Percentiles rank a stretch among this genome's conserved stretches.
Evolutionary conservation across 2,888 invertebrate species (phyloP).

Genomic region (Eilema depressum): DNA sequence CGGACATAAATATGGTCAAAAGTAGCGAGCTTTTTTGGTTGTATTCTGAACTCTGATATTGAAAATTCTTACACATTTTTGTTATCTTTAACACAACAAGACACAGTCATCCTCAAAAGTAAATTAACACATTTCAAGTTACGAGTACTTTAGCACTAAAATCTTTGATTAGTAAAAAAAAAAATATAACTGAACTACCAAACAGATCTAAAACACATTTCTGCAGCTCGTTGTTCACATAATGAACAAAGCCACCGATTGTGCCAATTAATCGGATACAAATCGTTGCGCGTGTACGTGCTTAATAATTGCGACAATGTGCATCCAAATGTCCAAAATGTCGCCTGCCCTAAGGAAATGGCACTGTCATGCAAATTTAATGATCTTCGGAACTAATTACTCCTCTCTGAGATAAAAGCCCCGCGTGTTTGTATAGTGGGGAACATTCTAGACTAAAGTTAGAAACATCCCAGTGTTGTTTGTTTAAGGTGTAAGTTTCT

Average conservation of each 20-base stretch:
- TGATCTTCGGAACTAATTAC: slow-evolving; percentile 77
- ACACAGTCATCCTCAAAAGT: not conserved
- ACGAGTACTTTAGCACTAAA: not conserved
- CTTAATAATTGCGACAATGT: slow-evolving; percentile 34
- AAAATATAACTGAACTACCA: not conserved
- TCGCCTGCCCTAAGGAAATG: slow-evolving; percentile 58
- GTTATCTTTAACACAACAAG: not conserved
- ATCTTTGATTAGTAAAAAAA: not conserved
- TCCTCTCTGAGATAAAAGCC: slow-evolving; percentile 68
- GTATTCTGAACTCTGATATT: slow-evolving; percentile 26
- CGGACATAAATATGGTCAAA: slow-evolving; percentile 36
- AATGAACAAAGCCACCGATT: too few relatives aligned
- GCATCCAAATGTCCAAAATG: slow-evolving; percentile 42
- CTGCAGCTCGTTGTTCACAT: too few relatives aligned
- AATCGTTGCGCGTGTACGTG: not conserved
- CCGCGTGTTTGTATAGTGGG: slow-evolving; percentile 72
- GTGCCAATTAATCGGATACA: not conserved
- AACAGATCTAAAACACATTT: too few relatives aligned
- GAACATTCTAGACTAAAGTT: slow-evolving; percentile 70
- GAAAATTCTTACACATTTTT: not conserved
- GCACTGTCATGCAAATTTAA: slow-evolving; percentile 78
- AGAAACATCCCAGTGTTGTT: slow-evolving; percentile 64
- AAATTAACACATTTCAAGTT: not conserved
- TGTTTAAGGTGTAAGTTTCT: slow-evolving; percentile 73
- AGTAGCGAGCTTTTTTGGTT: slow-evolving; percentile 22